These are phyloP conservation scores for Dione juno DNA, from an alignment of 2,888 invertebrate genomes.

Conservation along the genomic window DNA sequence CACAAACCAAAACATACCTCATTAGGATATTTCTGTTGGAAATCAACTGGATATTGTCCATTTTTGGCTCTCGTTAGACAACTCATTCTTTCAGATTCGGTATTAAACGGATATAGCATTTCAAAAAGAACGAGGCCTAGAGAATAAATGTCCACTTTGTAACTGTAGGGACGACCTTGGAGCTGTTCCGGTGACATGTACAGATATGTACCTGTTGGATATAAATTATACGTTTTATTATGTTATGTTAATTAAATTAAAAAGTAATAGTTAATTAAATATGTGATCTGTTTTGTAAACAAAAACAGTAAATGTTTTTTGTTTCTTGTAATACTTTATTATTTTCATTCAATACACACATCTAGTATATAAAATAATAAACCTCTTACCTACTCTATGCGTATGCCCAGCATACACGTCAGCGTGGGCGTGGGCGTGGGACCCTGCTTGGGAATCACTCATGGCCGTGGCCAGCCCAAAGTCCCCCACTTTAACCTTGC, in stretches of 20 bases:
- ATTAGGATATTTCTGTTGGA: conserved; percentile 84
- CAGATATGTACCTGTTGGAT: conserved; percentile 89
- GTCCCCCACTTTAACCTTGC: conserved; percentile 96
- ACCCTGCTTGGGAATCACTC: conserved; percentile 66
- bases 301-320: too few species aligned
- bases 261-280: too few species aligned
- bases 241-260: too few species aligned
- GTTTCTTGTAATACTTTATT: too few species aligned
- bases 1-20: conserved; percentile 82
- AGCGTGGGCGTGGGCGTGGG: conserved; percentile 49
- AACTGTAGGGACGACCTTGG: conserved; percentile 88
- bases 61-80: conserved; percentile 86
- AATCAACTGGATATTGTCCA: conserved; percentile 87
- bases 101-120: conserved; percentile 93
- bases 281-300: too few species aligned
- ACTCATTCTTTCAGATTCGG: conserved; percentile 93
- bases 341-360: too few species aligned
- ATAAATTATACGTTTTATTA: background rate
- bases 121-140: conserved; percentile 97
- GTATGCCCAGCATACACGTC: conserved; percentile 81
- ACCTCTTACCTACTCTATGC: conserved; percentile 84
- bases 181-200: conserved; percentile 99
- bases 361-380: too few species aligned
- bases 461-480: conserved; percentile 98
- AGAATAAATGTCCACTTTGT: conserved; percentile 97